Percentiles rank a stretch among this genome's conserved stretches.
Evolutionary conservation across 2,888 invertebrate species (phyloP).

Genomic region (Meta bourneti): DNA sequence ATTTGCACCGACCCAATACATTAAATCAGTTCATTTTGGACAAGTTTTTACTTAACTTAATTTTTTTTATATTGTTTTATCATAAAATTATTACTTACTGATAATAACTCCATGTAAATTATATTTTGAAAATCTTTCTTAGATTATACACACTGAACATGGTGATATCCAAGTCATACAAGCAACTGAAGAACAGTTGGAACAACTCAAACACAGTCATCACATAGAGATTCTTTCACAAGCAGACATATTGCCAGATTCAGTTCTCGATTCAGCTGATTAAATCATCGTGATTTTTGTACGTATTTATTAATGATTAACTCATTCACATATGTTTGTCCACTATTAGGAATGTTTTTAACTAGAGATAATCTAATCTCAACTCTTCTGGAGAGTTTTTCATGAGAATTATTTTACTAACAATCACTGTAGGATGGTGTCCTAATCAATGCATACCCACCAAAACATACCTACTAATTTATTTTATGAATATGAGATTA

Average conservation of each 20-base stretch:
- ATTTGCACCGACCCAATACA: background rate
- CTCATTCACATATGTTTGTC: too few relatives aligned
- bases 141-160: slow-evolving; percentile 77
- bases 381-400: too few relatives aligned
- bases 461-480: too few relatives aligned
- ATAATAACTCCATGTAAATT: background rate
- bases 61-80: background rate
- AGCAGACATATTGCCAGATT: slow-evolving; percentile 65
- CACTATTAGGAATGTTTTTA: too few relatives aligned
- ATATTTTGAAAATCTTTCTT: background rate
- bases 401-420: too few relatives aligned
- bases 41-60: background rate
- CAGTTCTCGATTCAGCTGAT: slow-evolving; percentile 4
- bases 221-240: slow-evolving; percentile 81
- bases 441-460: too few relatives aligned
- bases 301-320: too few relatives aligned
- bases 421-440: too few relatives aligned
- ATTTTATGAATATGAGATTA: too few relatives aligned
- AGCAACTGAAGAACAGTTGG: slow-evolving; percentile 81
- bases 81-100: background rate
- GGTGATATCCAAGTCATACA: slow-evolving; percentile 81
- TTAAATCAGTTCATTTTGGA: background rate
- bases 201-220: slow-evolving; percentile 80
- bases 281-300: background rate
- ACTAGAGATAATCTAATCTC: too few relatives aligned